Evolutionary conservation across 2,113 vertebrate species (phyloP).

Genomic region (Tupaia chinensis): DNA sequence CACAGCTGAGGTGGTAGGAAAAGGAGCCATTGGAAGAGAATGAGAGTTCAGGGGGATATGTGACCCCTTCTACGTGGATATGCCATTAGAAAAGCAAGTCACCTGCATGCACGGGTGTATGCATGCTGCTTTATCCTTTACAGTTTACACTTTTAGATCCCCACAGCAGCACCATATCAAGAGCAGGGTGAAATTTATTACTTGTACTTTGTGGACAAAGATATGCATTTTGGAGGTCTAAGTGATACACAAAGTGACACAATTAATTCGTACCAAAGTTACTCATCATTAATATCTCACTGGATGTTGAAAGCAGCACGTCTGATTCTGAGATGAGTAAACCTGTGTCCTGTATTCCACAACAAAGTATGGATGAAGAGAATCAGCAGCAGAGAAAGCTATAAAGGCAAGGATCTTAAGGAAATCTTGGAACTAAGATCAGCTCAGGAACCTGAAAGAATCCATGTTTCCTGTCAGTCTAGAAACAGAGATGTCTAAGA

Average conservation of each 20-base stretch:
- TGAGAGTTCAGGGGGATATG: neutral
- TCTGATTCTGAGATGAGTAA: neutral
- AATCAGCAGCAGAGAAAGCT: neutral
- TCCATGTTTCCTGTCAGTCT: neutral
- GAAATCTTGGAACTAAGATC: neutral
- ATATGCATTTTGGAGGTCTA: neutral
- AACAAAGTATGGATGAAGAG: neutral
- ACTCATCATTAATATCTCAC: neutral
- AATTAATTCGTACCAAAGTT: neutral
- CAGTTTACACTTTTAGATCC: neutral
- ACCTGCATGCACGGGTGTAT: neutral
- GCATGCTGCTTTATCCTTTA: neutral
- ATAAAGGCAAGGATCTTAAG: neutral
- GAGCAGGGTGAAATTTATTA: neutral
- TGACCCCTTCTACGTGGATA: neutral
- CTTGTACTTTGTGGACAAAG: neutral
- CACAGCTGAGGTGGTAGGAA: neutral
- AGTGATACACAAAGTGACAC: neutral
- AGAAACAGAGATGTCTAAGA: conserved; percentile 2
- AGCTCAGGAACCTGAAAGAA: neutral
- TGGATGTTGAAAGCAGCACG: neutral
- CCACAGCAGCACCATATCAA: neutral
- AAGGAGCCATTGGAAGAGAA: neutral
- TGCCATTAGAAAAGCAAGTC: neutral
- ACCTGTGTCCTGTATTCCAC: neutral